Conservation (phyloP, 2,888 invertebrate species). For the Ganaspis brasiliensis region DNA sequence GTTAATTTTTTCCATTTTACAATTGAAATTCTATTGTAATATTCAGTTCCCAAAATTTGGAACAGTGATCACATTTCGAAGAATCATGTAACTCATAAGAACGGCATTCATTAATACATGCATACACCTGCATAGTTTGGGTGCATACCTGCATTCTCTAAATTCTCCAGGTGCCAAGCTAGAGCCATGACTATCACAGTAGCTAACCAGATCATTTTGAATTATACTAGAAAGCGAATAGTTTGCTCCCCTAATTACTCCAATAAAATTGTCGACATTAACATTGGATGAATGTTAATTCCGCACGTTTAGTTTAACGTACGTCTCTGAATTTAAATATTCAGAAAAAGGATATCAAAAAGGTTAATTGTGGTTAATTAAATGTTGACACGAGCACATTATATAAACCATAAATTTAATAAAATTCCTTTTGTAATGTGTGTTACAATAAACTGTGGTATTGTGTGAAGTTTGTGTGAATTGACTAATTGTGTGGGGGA, state of each 20-base stretch:
- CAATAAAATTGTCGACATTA: background rate
- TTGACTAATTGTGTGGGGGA: no score
- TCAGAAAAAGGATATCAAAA: constrained; percentile 8
- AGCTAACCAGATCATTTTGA: constrained; percentile 25
- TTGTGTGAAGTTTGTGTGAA: no score
- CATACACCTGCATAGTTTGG: constrained; percentile 9
- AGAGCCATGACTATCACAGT: constrained; percentile 9
- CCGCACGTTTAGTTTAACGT: no score
- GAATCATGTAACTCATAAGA: background rate
- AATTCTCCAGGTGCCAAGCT: background rate
- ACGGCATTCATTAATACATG: background rate
- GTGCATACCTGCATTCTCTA: constrained; percentile 26
- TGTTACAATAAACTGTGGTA: no score
- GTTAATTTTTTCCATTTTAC: background rate
- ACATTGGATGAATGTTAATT: no score
- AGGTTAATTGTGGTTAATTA: no score
- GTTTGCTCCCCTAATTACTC: background rate
- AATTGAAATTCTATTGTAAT: background rate
- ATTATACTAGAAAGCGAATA: constrained; percentile 1
- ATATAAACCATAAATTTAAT: no score
- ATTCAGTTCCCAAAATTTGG: background rate
- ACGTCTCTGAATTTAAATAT: no score
- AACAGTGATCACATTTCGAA: constrained; percentile 17
- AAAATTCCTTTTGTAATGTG: no score
- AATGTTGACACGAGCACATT: no score